Percentiles rank a stretch among this genome's conserved stretches.
phyloP scores from a whole-genome alignment of 2,888 invertebrate genomes.

The Archips xylosteana region DNA sequence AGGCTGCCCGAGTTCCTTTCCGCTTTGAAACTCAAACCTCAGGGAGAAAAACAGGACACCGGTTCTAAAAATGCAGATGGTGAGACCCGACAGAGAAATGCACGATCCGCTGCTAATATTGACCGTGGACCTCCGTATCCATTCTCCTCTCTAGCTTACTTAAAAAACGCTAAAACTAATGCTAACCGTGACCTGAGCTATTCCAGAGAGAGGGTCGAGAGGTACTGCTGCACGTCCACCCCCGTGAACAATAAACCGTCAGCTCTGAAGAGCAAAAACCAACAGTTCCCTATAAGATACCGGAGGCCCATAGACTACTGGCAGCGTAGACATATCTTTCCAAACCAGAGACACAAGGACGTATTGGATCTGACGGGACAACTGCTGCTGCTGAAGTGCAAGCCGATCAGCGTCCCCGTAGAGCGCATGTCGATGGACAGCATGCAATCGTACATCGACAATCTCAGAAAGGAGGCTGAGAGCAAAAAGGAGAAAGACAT shows the following conservation, averaged over 20 bases:
- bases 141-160: constrained; percentile 80
- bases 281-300: constrained; percentile 75
- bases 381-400: constrained; percentile 80
- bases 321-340: constrained; percentile 74
- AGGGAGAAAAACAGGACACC: constrained; percentile 50
- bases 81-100: constrained; percentile 63
- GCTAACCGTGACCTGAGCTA: constrained; percentile 66
- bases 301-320: constrained; percentile 79
- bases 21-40: constrained; percentile 69
- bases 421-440: constrained; percentile 72
- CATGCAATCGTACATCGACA: constrained; percentile 74
- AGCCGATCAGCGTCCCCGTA: constrained; percentile 76
- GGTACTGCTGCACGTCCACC: constrained; percentile 72
- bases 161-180: constrained; percentile 68
- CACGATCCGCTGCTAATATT: constrained; percentile 66
- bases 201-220: constrained; percentile 74
- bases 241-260: constrained; percentile 67
- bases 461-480: constrained; percentile 64
- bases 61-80: constrained; percentile 47
- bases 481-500: constrained; percentile 71
- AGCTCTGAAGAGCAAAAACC: constrained; percentile 68
- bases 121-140: constrained; percentile 79
- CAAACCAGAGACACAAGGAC: constrained; percentile 74
- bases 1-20: constrained; percentile 73
- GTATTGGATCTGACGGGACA: constrained; percentile 78